These are phyloP conservation scores for Abrostola triplasia DNA, from an alignment of 2,888 invertebrate genomes.

Conservation along the genomic window DNA sequence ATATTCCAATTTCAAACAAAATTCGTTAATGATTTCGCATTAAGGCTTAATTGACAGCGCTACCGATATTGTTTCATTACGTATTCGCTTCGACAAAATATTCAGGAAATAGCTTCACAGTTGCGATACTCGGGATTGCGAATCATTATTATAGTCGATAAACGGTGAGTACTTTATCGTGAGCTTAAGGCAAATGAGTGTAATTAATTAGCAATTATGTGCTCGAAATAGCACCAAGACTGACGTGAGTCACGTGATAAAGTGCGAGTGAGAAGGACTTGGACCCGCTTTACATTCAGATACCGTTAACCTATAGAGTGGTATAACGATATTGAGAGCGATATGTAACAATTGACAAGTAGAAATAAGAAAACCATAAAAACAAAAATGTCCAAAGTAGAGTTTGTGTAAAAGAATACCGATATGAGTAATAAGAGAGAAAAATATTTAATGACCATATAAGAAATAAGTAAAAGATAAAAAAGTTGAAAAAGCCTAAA, in stretches of 20 bases:
- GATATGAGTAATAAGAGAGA: no score
- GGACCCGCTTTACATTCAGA: not conserved
- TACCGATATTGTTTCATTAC: conserved; percentile 5
- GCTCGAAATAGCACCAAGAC: not conserved
- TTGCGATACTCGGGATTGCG: not conserved
- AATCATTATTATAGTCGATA: not conserved
- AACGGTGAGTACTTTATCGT: not conserved
- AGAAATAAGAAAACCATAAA: no score
- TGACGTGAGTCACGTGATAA: not conserved
- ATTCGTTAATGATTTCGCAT: conserved; percentile 26
- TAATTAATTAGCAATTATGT: not conserved
- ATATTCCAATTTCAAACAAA: conserved; percentile 16
- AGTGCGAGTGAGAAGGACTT: not conserved
- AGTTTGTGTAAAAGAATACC: no score
- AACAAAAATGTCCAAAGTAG: no score
- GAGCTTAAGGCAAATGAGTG: not conserved
- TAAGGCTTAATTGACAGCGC: conserved; percentile 6
- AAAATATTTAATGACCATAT: no score
- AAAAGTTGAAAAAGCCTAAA: no score
- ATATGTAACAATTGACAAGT: no score
- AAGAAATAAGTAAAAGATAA: no score
- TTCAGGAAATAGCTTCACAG: not conserved
- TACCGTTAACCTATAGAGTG: not conserved
- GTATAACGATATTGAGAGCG: no score
- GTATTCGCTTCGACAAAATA: conserved; percentile 4